Base-by-base conservation (phyloP, 2,113 vertebrate species). In the Empidonax traillii region DNA sequence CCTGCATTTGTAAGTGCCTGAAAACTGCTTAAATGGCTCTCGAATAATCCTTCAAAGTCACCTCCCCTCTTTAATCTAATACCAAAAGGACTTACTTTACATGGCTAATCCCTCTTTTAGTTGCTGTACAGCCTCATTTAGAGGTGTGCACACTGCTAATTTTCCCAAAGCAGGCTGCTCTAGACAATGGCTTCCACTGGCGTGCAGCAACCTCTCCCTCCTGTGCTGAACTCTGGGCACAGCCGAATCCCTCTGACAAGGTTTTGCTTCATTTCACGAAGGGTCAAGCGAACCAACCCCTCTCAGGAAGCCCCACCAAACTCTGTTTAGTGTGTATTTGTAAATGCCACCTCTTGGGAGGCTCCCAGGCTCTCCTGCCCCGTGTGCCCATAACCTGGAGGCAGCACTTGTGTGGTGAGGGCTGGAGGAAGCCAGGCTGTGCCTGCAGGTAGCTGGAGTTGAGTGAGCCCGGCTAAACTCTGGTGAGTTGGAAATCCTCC, bases 1-100 rank as follows among this genome's bases (percentile, higher is more conserved):
- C 35, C 81, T 30, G 46, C 10, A 0, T 73, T 93, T 95, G 6
- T 74, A 91, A 96, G 35, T 93, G 78, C 10, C 85, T 69, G 89
- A 33, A 72, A 95, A 95, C 90, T 96, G 89, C 95, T 82, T 95
- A 75, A 94, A 91, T 44, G 74, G 84, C 84, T 91, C 94, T 78
- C 79, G 81, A 92, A 85, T 97, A 96, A 96, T 94, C 93, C 91
- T 78, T 93, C 90, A 62, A 95, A 95, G 89, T 97, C 89, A 76
- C 95, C 89, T 94, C 87, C 94, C 89, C 71, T 94, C 89, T 95
- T 97, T 96, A 94, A 93, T 94, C 63, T 90, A 59, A 93, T 59
- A 93, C 87, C 41, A 58, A 94, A 94, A 96, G 87, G 94, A 61
- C 78, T 95, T 25, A 55, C 13, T 96, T 87, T 95, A 93, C 94